Conservation (phyloP, 2,113 vertebrate species). For the Bubalus kerabau region DNA sequence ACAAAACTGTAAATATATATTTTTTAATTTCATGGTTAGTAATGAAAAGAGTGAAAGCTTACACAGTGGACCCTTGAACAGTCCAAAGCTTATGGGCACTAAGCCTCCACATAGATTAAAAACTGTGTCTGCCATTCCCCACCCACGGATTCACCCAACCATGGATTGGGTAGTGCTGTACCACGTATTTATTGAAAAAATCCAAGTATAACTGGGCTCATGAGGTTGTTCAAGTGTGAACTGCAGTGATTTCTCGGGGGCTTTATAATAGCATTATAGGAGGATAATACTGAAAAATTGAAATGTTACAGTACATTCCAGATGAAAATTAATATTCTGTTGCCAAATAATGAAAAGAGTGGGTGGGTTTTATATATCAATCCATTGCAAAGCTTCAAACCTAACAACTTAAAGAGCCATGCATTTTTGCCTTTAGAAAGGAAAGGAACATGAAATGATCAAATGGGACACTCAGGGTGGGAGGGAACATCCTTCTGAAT, state of each 20-base stretch:
- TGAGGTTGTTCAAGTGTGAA: background rate
- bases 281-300: background rate
- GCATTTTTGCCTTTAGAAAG: background rate
- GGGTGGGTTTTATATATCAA: background rate
- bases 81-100: background rate
- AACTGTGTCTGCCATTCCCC: background rate
- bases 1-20: conserved; percentile 33
- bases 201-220: background rate
- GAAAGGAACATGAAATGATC: background rate
- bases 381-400: background rate
- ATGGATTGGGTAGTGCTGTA: rapidly evolving
- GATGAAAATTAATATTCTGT: background rate
- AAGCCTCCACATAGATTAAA: background rate
- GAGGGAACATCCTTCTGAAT: background rate
- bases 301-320: background rate
- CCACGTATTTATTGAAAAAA: background rate
- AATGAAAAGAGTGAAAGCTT: background rate
- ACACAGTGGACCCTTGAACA: background rate
- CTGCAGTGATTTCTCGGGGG: background rate
- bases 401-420: background rate
- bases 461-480: background rate
- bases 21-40: background rate
- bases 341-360: background rate
- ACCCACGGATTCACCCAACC: background rate
- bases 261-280: background rate